A percentile compares a stretch with the other conserved stretches of the same genome.
phyloP scores from a whole-genome alignment of 2,888 invertebrate genomes.

The Lepidocyrtoides sp. region DNA sequence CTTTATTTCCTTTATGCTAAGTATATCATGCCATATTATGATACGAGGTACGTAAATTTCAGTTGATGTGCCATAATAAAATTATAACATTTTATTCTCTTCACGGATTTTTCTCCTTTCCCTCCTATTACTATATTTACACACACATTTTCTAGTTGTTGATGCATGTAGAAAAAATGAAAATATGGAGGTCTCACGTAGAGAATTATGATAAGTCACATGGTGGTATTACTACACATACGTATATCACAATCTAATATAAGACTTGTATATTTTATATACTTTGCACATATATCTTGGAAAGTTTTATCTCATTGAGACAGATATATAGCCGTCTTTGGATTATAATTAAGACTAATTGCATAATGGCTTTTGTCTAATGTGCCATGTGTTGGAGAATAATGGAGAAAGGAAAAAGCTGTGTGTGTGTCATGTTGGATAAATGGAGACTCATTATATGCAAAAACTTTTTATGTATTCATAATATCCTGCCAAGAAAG shows the following conservation, averaged over 20 bases:
- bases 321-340: conserved; percentile 76
- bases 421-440: conserved; percentile 68
- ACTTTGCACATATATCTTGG: background rate
- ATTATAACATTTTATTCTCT: background rate
- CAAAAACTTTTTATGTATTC: conserved; percentile 49
- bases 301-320: conserved; percentile 66
- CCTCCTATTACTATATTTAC: no score
- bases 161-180: background rate
- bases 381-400: conserved; percentile 79
- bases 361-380: conserved; percentile 82
- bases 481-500: background rate
- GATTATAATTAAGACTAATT: conserved; percentile 85
- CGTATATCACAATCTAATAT: conserved; percentile 4
- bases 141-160: no score
- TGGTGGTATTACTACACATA: background rate
- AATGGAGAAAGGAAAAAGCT: conserved; percentile 66
- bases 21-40: background rate
- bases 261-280: background rate
- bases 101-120: background rate
- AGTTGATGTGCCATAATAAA: conserved; percentile 18
- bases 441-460: conserved; percentile 69
- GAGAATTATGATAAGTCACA: background rate
- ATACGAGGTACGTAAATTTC: background rate
- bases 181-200: background rate
- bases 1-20: background rate